These are phyloP conservation scores for Micrastur ruficollis DNA, from an alignment of 2,797 vertebrate species.

Conservation along the genomic window DNA sequence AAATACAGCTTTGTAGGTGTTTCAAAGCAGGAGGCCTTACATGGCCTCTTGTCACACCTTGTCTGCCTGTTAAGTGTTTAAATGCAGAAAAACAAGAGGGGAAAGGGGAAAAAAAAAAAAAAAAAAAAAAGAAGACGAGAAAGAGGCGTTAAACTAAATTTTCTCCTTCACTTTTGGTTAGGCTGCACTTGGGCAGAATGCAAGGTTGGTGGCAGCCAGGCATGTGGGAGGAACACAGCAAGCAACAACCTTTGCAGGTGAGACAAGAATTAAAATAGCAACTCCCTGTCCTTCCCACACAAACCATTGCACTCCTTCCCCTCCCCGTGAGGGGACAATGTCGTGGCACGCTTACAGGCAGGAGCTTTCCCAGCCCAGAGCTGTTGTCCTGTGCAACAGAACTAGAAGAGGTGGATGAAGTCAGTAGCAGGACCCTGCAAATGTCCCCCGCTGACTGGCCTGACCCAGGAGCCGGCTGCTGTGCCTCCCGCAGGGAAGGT, in stretches of 20 bases:
- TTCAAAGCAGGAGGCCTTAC: not conserved
- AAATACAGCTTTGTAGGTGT: accelerated
- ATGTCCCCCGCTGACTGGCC: not conserved
- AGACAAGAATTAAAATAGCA: not conserved
- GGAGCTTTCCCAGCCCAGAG: not conserved
- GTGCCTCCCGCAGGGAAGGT: not conserved
- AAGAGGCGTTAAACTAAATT: not conserved
- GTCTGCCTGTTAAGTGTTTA: not conserved
- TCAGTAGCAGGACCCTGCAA: not conserved
- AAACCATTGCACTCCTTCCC: not conserved
- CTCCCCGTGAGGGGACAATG: not conserved
- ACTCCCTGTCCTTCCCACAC: not conserved
- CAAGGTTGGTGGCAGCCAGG: not conserved
- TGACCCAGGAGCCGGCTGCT: not conserved
- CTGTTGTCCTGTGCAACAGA: not conserved
- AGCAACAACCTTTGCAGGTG: not conserved
- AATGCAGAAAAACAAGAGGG: not conserved
- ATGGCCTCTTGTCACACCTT: not conserved
- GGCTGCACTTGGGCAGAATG: not conserved
- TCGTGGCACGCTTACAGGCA: not conserved
- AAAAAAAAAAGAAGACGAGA: not conserved
- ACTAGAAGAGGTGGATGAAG: not conserved
- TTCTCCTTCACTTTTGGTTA: not conserved
- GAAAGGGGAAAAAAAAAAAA: too few species aligned
- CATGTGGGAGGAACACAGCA: not conserved